A percentile compares a stretch with the other conserved stretches of the same genome.
Conservation (phyloP, 92 coral and sea anemone genomes). For the Epizoanthus scotinus region DNA sequence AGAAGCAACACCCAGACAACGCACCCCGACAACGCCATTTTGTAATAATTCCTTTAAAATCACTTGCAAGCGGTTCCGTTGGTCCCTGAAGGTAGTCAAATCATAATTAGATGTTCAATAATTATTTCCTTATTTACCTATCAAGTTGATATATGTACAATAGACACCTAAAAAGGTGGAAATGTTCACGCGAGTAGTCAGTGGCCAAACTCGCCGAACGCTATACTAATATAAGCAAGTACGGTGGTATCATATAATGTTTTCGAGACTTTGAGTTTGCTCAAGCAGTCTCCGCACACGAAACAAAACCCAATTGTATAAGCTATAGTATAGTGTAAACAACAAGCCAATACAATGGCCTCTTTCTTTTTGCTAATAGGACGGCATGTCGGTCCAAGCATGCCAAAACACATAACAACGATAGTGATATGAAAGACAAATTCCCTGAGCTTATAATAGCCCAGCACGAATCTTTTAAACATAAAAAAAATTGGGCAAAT, state of each 20-base stretch:
- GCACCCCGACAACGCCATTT: slow-evolving; percentile 20
- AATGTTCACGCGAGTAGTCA: no score
- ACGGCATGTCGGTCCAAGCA: neutral
- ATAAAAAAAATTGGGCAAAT: no score
- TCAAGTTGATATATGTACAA: no score
- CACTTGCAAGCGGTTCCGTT: slow-evolving; percentile 5
- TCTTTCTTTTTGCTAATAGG: slow-evolving; percentile 1
- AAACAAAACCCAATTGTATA: slow-evolving; percentile 33
- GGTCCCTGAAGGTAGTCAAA: neutral
- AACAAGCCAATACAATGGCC: slow-evolving; percentile 6
- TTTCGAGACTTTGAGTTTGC: neutral
- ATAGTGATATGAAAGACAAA: slow-evolving; percentile 2
- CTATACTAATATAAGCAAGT: neutral
- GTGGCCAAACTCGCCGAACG: no score
- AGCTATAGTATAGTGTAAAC: slow-evolving; percentile 25
- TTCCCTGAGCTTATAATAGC: neutral
- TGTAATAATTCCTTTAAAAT: neutral
- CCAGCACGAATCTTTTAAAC: slow-evolving; percentile 16
- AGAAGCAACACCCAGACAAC: neutral
- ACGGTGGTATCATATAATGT: no score
- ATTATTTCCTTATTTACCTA: no score
- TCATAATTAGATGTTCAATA: no score
- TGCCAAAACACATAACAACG: slow-evolving; percentile 9
- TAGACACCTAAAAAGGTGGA: no score
- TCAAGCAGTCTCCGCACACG: neutral